These are phyloP conservation scores for Leucoraja erinaceus DNA, from an alignment of 2,113 vertebrate genomes.

Conservation along the genomic window DNA sequence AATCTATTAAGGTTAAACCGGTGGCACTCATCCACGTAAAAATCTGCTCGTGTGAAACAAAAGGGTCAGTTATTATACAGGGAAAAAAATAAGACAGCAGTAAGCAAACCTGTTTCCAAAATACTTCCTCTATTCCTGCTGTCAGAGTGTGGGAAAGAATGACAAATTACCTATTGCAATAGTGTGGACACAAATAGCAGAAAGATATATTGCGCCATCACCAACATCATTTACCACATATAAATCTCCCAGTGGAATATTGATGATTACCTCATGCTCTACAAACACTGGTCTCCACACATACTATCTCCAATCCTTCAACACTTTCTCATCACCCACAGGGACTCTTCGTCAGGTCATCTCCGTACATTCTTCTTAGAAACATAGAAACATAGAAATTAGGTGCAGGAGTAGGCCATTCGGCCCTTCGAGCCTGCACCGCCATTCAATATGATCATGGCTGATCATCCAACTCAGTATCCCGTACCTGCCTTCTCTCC, in stretches of 20 bases:
- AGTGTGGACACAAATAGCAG: conserved; percentile 44
- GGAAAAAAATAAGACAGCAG: not conserved
- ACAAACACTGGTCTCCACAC: not conserved
- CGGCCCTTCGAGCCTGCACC: no score
- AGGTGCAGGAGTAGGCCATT: no score
- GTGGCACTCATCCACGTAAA: not conserved
- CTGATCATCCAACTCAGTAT: no score
- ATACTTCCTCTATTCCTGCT: conserved; percentile 2
- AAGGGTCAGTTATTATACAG: not conserved
- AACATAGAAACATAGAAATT: no score
- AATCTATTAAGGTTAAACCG: not conserved
- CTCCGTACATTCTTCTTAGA: not conserved
- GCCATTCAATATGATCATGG: no score
- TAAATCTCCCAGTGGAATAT: conserved; percentile 40
- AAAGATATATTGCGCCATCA: conserved; percentile 43
- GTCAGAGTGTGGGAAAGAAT: conserved; percentile 36
- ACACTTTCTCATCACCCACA: not conserved
- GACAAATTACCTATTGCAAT: conserved; percentile 43
- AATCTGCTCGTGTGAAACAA: not conserved
- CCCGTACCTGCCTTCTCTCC: no score
- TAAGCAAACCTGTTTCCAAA: conserved; percentile 15
- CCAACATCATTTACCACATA: conserved; percentile 44
- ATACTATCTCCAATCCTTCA: not conserved
- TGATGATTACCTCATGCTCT: conserved; percentile 18
- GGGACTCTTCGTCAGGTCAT: not conserved